Percentiles rank a stretch among this genome's conserved stretches.
phyloP scores from a whole-genome alignment of 2,888 invertebrate genomes.

The Hydraecia micacea region DNA sequence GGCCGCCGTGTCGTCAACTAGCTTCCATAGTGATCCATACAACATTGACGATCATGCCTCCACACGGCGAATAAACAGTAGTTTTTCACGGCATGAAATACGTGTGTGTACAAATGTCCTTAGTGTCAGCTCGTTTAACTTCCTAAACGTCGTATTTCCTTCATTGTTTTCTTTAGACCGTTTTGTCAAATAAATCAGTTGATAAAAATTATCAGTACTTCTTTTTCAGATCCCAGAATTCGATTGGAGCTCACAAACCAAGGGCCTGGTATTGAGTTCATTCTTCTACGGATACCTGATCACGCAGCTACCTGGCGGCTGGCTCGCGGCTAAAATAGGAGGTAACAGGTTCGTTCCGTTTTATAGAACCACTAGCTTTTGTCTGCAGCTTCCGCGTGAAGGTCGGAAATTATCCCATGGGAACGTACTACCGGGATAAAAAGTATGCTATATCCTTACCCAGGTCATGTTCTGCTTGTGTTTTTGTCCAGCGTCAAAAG shows the following conservation, averaged over 20 bases:
- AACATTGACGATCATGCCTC: not conserved
- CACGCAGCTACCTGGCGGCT: slow-evolving; percentile 96
- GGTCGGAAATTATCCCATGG: not conserved
- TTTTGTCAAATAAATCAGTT: not conserved
- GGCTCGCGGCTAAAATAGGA: slow-evolving; percentile 95
- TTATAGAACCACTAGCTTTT: slow-evolving; percentile 60
- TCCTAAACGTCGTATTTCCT: not conserved
- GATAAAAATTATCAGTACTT: not conserved
- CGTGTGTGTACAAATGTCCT: no score
- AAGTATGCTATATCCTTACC: not conserved
- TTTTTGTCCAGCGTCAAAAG: not conserved
- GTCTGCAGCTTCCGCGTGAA: not conserved
- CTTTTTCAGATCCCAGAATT: slow-evolving; percentile 92
- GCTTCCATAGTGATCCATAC: not conserved
- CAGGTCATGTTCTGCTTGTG: no score
- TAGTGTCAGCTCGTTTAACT: not conserved
- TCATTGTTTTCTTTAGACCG: not conserved
- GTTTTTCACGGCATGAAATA: not conserved
- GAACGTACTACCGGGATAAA: not conserved
- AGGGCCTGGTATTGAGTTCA: slow-evolving; percentile 95
- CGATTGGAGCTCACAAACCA: slow-evolving; percentile 94
- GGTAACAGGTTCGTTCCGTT: slow-evolving; percentile 93
- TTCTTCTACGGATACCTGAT: slow-evolving; percentile 97
- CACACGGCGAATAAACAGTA: not conserved
- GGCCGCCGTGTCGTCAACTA: not conserved